Base-by-base conservation (phyloP, 2,888 invertebrate genomes). In the Steinernema carpocapsae region DNA sequence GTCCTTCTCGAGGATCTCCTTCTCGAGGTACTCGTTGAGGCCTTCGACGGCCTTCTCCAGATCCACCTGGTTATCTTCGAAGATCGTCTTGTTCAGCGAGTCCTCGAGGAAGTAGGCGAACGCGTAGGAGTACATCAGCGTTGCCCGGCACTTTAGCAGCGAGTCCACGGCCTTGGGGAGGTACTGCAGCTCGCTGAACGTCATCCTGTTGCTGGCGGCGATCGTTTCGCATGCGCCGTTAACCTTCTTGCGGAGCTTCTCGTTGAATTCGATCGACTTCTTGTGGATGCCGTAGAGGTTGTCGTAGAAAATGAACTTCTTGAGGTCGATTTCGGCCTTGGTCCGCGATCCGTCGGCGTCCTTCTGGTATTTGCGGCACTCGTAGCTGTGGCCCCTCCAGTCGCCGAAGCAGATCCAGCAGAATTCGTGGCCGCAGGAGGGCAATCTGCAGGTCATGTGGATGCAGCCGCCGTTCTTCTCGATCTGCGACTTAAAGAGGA, bases 61-160 rank as follows among this genome's bases (percentile, higher is more conserved):
- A 19, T 48, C 48, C 71, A 77, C 80, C 72, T 82, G 77, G 85
- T 87, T 85, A 84, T 91, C 91, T 89, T 97, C 96, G 89, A 97
- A 97, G 89, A 97, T 95, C 90, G 94, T 93, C 87, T 95, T 94
- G 90, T 97, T 96, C 91, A 97, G 97, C 91, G 95, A 97, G 91
- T 95, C 95, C 89, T 92, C 92, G 88, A 97, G 91, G 90, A 97
- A 97, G 90, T 95, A 97, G 86, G 97, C 97, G 91, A 97, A 97
- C 84, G 97, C 96, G 89, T 97, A 97, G 72, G 97, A 97, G 91
- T 95, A 97, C 96, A 97, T 97, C 74, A 97, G 91, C 24, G 97
- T 97, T 90, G 97, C 95, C 82, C 97, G 92, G 90, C 96, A 97
- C 3, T 48, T 48, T 4, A 48, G 48, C n/a, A 90, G 85, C 22